Base-by-base conservation (phyloP, 2,888 invertebrate genomes). In the Pyrocoelia pectoralis region DNA sequence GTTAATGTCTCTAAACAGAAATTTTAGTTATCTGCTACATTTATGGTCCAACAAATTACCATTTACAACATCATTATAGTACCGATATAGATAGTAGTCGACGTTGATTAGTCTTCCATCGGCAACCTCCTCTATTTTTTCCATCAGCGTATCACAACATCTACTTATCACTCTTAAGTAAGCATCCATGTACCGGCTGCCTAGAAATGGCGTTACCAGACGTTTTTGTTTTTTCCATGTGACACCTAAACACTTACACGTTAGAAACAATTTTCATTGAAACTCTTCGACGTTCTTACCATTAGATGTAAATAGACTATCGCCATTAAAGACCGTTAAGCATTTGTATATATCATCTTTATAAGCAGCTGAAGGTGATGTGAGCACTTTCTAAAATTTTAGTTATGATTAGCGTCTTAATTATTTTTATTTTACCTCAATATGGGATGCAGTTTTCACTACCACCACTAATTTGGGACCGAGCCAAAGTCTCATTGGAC, bases 391-490 rank as follows among this genome's bases (percentile, higher is more conserved):
- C 62, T 62, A 12, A 18, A 49, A 33, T 14, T 15, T 38, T 13
- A 4, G 14, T 2, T 14, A 14, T 13, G 15, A 13, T 14, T 46
- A 3, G n/a, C 13, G 9, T 15, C 4, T 13, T 6, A 46, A 14
- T 9, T 15, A 5, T 14, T 9, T 15, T 48, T 9, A 24, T 24
- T 9, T 51, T 53, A 62, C 62, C 29, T 57, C 54, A 24, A 64
- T 54, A 6, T 59, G 49, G 9, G 15, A 12, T 1, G 54, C 24
- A 10, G 40, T 48, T 14, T 54, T 55, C 12, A 64, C 29, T 12
- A 55, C 6, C 15, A 64, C 33, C 3, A 49, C 17, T 33, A 64
- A 33, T 55, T 64, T 64, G n/a, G 63, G 55, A 9, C 63, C 63
- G 6, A 64, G 46, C 63, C 63, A 64, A 51, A 64, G 33, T 51